Base-by-base conservation (phyloP, 1,140 invertebrate genomes). In the Mactra quadrangularis region DNA sequence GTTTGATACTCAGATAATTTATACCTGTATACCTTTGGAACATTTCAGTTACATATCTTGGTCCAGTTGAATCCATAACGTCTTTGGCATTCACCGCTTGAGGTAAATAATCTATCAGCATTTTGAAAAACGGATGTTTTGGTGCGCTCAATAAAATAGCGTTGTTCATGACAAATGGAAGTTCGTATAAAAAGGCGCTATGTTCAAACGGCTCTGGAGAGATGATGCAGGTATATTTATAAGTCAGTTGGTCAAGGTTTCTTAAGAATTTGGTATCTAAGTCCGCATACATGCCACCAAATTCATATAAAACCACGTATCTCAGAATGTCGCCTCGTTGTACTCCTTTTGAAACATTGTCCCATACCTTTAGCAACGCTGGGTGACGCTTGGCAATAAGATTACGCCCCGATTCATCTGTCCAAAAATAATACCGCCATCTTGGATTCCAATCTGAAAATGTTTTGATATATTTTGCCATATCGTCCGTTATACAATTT, bases 361-460 rank as follows among this genome's bases (percentile, higher is more conserved):
- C 71, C 3, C n/a, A 75, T 25, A 35, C 27, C 1, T 50, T 11
- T 4, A 75, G 29, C 19, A 75, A 29, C 3, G 13, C 1, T 1
- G 71, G 53, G 35, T 59, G 57, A 1, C n/a, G 19, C 13, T 59
- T 22, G 13, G n/a, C 31, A 45, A 75, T 60, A 19, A 75, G 33
- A n/a, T 59, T 6, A 3, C 71, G 53, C 25, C 50, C 47, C 15
- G 25, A 11, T 27, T 35, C 55, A 22, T 75, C 55, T 25, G 71
- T 55, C 71, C 71, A 75, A 19, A 75, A 60, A 47, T 75, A 75
- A 55, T 75, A 75, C 1, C 33, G 59, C 71, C 71, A 75, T 15
- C 41, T 60, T 13, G 71, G 71, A 50, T 75, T 38, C 55, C 25
- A 25, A 19, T 59, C 9, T 7, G 41, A 3, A 75, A 75, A 55